Percentiles rank a stretch among this genome's conserved stretches.
phyloP scores from a whole-genome alignment of 2,888 invertebrate genomes.

The Coronaproctus castanopsis region DNA sequence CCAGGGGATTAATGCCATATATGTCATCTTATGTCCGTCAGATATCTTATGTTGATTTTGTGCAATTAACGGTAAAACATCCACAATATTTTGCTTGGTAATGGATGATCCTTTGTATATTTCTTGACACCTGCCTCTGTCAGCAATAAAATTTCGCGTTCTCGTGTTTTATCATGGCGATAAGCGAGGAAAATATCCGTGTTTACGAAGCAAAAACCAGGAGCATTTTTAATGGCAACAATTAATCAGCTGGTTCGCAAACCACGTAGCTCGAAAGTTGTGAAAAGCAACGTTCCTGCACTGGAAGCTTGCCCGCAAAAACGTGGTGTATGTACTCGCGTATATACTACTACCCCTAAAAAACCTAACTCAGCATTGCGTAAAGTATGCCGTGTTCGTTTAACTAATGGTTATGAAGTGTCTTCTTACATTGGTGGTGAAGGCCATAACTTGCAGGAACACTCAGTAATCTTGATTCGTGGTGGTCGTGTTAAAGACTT shows the following conservation, averaged over 20 bases:
- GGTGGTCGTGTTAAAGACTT: constrained; percentile 16
- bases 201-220: too few relatives aligned
- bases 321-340: constrained; percentile 10
- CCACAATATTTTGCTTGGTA: too few relatives aligned
- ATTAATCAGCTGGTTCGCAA: neutral
- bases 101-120: too few relatives aligned
- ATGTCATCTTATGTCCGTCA: too few relatives aligned
- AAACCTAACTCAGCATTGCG: constrained; percentile 15
- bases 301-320: constrained; percentile 1
- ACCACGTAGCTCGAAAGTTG: neutral
- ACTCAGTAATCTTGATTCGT: constrained; percentile 12
- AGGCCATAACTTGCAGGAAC: constrained; percentile 16
- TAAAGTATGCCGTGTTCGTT: constrained; percentile 13
- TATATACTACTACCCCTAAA: constrained; percentile 14
- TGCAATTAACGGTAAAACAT: too few relatives aligned
- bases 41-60: too few relatives aligned
- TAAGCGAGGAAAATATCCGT: too few relatives aligned
- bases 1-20: too few relatives aligned
- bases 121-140: too few relatives aligned
- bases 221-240: constrained; percentile 6
- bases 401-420: constrained; percentile 11
- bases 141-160: too few relatives aligned
- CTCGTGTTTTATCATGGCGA: too few relatives aligned
- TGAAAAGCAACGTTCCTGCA: constrained; percentile 2
- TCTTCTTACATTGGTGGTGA: constrained; percentile 14